These are phyloP conservation scores for Aphelenchoides besseyi DNA, from an alignment of 1,140 invertebrate genomes.

Conservation along the genomic window DNA sequence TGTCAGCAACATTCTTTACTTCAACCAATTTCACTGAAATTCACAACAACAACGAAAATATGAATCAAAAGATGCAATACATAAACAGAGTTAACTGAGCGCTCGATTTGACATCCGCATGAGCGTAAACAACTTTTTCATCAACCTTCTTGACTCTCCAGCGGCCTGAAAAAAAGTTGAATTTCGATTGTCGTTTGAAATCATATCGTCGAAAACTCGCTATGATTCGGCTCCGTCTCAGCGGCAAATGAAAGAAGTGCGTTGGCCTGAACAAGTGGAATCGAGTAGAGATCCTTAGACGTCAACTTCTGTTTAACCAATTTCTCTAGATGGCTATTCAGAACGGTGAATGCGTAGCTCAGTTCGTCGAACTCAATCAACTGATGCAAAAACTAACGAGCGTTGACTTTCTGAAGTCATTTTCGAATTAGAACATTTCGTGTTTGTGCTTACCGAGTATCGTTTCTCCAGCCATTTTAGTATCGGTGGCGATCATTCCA, in stretches of 20 bases:
- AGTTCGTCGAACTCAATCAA: constrained; percentile 46
- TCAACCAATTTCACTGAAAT: neutral
- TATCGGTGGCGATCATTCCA: constrained; percentile 24
- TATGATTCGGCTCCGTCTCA: constrained; percentile 15
- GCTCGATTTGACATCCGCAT: neutral
- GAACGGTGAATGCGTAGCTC: constrained; percentile 28
- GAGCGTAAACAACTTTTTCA: constrained; percentile 18
- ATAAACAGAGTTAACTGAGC: neutral
- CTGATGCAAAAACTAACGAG: constrained; percentile 35
- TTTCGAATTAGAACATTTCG: neutral
- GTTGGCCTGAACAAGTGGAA: constrained; percentile 12
- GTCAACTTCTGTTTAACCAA: neutral
- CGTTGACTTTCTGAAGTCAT: constrained; percentile 33
- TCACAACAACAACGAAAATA: neutral
- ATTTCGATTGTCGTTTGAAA: too few relatives aligned
- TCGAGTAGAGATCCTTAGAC: neutral
- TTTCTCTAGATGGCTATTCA: constrained; percentile 30
- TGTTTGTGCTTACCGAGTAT: constrained; percentile 24
- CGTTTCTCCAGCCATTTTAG: constrained; percentile 35
- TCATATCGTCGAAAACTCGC: constrained; percentile 24
- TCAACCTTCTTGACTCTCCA: constrained; percentile 26
- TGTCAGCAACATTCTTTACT: neutral
- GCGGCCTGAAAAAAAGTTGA: constrained; percentile 28
- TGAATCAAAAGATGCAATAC: neutral
- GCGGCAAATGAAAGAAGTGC: neutral